A percentile compares a stretch with the other conserved stretches of the same genome.
These are phyloP conservation scores for Lysandra bellargus DNA, from an alignment of 2,888 invertebrate genomes.

Conservation along the genomic window DNA sequence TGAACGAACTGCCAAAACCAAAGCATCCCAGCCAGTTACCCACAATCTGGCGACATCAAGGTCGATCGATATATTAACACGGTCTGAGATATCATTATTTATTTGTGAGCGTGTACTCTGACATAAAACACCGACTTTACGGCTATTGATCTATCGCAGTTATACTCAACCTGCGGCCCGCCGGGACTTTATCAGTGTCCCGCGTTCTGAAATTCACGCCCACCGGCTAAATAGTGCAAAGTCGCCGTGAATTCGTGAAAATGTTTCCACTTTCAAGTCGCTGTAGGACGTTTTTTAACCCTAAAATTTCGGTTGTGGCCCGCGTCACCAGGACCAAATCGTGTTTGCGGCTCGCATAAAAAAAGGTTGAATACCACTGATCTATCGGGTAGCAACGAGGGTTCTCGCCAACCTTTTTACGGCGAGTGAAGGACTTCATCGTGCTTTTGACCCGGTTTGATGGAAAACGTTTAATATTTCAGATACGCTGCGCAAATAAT, in stretches of 20 bases:
- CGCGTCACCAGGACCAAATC: too few species aligned
- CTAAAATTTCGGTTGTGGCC: too few species aligned
- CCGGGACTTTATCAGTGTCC: too few species aligned
- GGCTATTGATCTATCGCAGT: constrained; percentile 13
- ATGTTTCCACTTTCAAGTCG: too few species aligned
- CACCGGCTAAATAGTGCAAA: too few species aligned
- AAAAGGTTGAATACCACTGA: neutral
- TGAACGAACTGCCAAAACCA: neutral
- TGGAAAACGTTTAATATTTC: constrained; percentile 20
- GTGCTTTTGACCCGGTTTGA: constrained; percentile 14
- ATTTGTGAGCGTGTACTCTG: constrained; percentile 17
- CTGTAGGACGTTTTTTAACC: too few species aligned
- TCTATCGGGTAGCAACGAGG: constrained; percentile 18
- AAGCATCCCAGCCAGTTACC: neutral
- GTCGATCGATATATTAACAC: constrained; percentile 26
- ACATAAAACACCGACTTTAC: constrained; percentile 14
- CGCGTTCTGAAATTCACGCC: too few species aligned
- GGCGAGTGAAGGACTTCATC: neutral
- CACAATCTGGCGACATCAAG: neutral
- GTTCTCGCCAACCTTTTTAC: constrained; percentile 8
- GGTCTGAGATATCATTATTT: constrained; percentile 25
- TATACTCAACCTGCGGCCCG: too few species aligned
- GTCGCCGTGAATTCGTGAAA: too few species aligned
- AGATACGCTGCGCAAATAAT: constrained; percentile 4
- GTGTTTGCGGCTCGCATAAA: too few species aligned